Evolutionary conservation across 2,888 invertebrate species (phyloP), one percentile per base, ranked within the genome.

Genomic region (Lasioglossum morio): DNA sequence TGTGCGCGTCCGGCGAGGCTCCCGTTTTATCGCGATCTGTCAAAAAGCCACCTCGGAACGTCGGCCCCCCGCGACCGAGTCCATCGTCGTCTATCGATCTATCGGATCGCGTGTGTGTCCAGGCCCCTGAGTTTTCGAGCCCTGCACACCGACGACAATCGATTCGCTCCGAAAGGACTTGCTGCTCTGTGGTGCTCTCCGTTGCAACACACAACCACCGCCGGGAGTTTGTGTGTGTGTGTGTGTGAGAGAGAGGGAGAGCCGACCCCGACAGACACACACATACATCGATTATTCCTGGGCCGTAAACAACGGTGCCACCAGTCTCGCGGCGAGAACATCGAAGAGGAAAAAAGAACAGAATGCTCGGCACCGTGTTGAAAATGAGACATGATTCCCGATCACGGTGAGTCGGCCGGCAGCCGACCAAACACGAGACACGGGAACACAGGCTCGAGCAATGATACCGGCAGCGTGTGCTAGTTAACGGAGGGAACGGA

Each of bases 401-500:
- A 66, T 72, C 30, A 37, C 79, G 72, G 78, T 63, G 84, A 80
- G 78, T 79, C 79, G 66, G 72, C 75, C 72, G 30, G 57, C 16
- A 57, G 75, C 43, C 48, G 82, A 66, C 63, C 46, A 37, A 82
- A 60, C 79, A 80, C 78, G 76, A 60, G 60, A 48, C 60, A 84
- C 84, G 66, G 66, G 48, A 69, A 27, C 75, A 53, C 72, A 77
- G 57, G 66, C 70, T 60, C 76, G 74, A 77, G 77, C 74, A 79
- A 87, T 84, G 87, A 86, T 86, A 77, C 60, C 57, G 81, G 79
- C 81, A 70, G 70, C 79, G 70, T 74, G 76, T 81, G 46, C 66
- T 72, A 84, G 79, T 57, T 87, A 86, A 84, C 81, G 23, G 48
- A 48, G 48, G 19, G 63, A 30, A 63, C 63, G 63, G 37, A 73